Base-by-base conservation (phyloP, 37 sponge, comb jelly and placozoan genomes). In the Diacarnus erythraeanus region DNA sequence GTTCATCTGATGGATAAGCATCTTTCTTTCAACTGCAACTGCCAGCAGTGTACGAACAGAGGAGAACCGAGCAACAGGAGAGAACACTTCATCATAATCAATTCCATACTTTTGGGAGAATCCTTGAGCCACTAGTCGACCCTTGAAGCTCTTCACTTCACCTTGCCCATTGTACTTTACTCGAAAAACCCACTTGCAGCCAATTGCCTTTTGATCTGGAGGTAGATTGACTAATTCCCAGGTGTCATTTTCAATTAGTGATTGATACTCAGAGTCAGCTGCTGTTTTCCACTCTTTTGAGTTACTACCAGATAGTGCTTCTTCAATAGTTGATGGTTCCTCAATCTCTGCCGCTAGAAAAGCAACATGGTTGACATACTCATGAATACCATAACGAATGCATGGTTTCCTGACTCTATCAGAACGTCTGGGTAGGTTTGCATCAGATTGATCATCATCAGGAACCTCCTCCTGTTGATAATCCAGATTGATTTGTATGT, bases 21-120 rank as follows among this genome's bases (percentile, higher is more conserved):
- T 47, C 23, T 74, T 72, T 9, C 51, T 21, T 40, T 83, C 79
- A 30, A 77, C 79, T 25, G 84, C 47, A 4, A 77, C 9, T 21
- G 79, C 79, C 51, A 72, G 47, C 25, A 88, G 58, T 21, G 75
- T 64, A 31, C 84, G 63, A 3, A 82, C 18, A 15, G 83, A 83
- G 23, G 70, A 72, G 2, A 78, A 64, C 38, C 84, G 41, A 6
- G 72, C 84, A 4, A 88, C 83, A 9, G 84, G 79, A 25, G 58
- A 77, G 60, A 88, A 88, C 1, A 69, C 72, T 51, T 88, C 89
- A 60, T 88, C 80, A 54, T 77, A 87, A 57, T 88, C 89, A 17
- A 44, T 26, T 0, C 79, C 79, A 63, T 42, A 65, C 20, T 74
- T 77, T 64, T 88, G 89, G 31, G 84, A 25, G 42, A 38, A 59